A percentile compares a stretch with the other conserved stretches of the same genome.
These are phyloP conservation scores for Oxyruncus cristatus DNA, from an alignment of 2,113 vertebrate species.

Conservation along the genomic window DNA sequence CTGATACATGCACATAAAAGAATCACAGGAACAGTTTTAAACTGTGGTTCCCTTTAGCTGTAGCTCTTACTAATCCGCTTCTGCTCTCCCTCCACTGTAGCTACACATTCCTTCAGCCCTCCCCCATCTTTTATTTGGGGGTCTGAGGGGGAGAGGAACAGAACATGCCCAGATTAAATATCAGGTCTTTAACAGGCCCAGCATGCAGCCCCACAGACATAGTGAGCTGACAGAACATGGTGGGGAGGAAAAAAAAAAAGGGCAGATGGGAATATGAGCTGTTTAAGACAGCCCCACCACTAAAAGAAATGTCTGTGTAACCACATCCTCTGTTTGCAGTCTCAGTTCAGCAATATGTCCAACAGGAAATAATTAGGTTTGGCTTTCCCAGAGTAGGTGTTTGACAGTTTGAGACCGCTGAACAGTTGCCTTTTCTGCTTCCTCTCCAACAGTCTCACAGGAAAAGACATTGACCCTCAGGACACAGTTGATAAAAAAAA, in stretches of 20 bases:
- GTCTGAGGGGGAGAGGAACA: not conserved
- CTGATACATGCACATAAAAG: not conserved
- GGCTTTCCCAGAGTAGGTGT: slow-evolving; percentile 46
- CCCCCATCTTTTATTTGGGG: not conserved
- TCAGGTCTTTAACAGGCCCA: not conserved
- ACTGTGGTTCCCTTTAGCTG: not conserved
- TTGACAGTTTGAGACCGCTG: not conserved
- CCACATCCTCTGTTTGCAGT: slow-evolving; percentile 56
- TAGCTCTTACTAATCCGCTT: not conserved
- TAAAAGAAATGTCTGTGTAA: slow-evolving; percentile 19
- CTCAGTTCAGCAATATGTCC: slow-evolving; percentile 26
- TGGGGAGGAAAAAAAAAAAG: not conserved
- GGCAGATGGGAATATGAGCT: not conserved
- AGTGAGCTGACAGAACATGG: not conserved
- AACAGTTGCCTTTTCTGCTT: slow-evolving; percentile 43
- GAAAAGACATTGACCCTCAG: not conserved
- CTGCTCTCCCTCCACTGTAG: not conserved
- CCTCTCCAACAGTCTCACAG: slow-evolving; percentile 41
- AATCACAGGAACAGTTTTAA: not conserved
- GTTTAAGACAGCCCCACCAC: not conserved
- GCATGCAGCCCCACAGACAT: not conserved
- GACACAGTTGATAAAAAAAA: not conserved
- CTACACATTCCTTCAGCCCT: not conserved
- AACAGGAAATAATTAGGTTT: slow-evolving; percentile 58
- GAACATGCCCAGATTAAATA: not conserved